Percentiles rank a stretch among this genome's conserved stretches.
These are phyloP conservation scores for Pteropus rufus DNA, from an alignment of 2,797 vertebrate genomes.

Conservation along the genomic window DNA sequence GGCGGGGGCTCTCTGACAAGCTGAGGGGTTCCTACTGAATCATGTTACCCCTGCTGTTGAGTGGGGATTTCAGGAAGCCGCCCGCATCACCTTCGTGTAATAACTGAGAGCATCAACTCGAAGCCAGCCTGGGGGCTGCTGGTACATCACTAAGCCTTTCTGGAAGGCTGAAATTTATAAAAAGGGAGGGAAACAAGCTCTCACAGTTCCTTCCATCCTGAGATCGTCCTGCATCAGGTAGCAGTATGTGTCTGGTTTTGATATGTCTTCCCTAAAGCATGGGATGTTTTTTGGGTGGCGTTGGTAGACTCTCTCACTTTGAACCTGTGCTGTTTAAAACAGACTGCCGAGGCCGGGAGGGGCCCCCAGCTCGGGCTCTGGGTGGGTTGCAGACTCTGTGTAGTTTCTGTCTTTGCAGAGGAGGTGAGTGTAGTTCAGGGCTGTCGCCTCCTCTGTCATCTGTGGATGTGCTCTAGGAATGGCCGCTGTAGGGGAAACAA, in stretches of 20 bases:
- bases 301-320: neutral
- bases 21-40: neutral
- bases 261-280: neutral
- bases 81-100: rapidly evolving
- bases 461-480: neutral
- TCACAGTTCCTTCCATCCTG: neutral
- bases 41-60: rapidly evolving
- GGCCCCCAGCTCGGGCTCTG: neutral
- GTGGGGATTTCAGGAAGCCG: neutral
- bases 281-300: neutral
- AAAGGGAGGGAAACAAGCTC: neutral
- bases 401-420: too few species aligned
- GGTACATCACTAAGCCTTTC: neutral
- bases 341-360: rapidly evolving
- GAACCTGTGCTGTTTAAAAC: neutral
- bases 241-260: neutral
- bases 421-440: neutral
- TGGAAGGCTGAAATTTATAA: neutral
- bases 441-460: neutral
- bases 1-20: neutral
- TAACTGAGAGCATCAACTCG: neutral
- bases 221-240: neutral
- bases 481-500: rapidly evolving
- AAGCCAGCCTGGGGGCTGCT: neutral
- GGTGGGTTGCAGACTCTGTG: neutral